phyloP scores from a whole-genome alignment of 2,113 vertebrate genomes.

The Rallus limicola region DNA sequence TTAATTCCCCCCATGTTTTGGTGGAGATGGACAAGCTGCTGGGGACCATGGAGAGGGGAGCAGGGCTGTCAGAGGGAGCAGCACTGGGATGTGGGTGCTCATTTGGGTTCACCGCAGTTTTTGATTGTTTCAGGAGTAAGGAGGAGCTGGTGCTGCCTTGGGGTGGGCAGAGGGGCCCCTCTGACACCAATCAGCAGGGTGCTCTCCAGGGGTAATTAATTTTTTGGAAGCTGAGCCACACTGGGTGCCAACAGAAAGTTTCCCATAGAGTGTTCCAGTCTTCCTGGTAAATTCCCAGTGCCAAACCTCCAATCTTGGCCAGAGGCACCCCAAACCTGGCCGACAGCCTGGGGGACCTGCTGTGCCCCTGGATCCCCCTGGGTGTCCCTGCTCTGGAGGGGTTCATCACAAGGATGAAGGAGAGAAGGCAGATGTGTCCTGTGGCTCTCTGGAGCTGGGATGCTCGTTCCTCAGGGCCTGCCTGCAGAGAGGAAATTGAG shows the following conservation, averaged over 20 bases:
- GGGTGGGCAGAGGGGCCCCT: neutral
- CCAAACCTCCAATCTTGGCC: accelerated
- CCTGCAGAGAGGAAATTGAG: neutral
- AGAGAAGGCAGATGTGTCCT: accelerated
- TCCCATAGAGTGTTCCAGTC: neutral
- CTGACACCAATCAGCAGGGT: neutral
- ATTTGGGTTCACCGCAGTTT: neutral
- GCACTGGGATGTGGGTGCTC: neutral
- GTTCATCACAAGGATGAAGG: accelerated
- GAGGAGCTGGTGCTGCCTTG: neutral
- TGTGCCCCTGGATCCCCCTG: accelerated
- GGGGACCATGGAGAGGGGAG: neutral
- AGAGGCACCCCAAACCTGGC: neutral
- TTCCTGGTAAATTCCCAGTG: neutral
- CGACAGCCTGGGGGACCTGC: accelerated
- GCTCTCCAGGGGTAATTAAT: neutral
- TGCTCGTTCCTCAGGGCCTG: neutral
- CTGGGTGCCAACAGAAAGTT: neutral
- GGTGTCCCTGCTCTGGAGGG: neutral
- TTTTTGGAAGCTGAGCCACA: neutral
- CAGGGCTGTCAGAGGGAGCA: neutral
- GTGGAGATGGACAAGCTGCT: accelerated
- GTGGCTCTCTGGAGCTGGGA: neutral
- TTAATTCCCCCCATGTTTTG: neutral
- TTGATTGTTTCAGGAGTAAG: neutral